phyloP scores from a whole-genome alignment of 2,888 invertebrate species.

The Ichneumoninae sp. region DNA sequence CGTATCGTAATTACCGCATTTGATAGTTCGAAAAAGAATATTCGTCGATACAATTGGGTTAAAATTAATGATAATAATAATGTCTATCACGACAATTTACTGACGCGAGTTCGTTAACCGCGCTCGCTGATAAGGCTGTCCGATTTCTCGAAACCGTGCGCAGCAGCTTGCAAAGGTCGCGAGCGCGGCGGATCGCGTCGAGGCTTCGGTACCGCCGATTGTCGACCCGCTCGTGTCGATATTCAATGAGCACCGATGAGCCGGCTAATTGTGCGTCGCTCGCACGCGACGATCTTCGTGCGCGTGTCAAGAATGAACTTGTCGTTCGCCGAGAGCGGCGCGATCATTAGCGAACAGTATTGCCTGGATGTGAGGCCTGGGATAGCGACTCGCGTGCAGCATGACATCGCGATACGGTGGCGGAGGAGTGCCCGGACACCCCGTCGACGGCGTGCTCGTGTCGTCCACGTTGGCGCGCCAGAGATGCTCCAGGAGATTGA shows the following conservation, averaged over 20 bases:
- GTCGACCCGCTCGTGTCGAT: neutral
- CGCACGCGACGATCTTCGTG: constrained; percentile 1
- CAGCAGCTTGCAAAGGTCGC: constrained; percentile 20
- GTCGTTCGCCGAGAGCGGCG: constrained; percentile 1
- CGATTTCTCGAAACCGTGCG: neutral
- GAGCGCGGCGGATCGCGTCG: neutral
- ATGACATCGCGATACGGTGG: constrained; percentile 82
- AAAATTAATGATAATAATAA: constrained; percentile 34
- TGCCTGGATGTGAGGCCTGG: constrained; percentile 54
- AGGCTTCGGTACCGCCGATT: neutral
- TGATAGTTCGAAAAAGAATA: neutral
- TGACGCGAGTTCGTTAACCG: constrained; percentile 60
- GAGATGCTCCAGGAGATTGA: constrained; percentile 74
- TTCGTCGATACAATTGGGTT: neutral
- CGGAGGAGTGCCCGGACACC: constrained; percentile 80
- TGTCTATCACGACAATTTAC: constrained; percentile 48
- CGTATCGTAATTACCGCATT: neutral
- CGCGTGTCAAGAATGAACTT: constrained; percentile 9
- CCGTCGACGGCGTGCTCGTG: constrained; percentile 57
- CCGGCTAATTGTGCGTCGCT: neutral
- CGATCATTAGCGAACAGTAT: constrained; percentile 12
- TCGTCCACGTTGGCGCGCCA: constrained; percentile 68
- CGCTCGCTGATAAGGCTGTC: constrained; percentile 16
- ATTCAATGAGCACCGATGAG: constrained; percentile 4
- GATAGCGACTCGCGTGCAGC: constrained; percentile 72